Percentiles rank a stretch among this genome's conserved stretches.
Evolutionary conservation across 1,140 invertebrate genomes (phyloP).

Genomic region (Lycorma delicatula): DNA sequence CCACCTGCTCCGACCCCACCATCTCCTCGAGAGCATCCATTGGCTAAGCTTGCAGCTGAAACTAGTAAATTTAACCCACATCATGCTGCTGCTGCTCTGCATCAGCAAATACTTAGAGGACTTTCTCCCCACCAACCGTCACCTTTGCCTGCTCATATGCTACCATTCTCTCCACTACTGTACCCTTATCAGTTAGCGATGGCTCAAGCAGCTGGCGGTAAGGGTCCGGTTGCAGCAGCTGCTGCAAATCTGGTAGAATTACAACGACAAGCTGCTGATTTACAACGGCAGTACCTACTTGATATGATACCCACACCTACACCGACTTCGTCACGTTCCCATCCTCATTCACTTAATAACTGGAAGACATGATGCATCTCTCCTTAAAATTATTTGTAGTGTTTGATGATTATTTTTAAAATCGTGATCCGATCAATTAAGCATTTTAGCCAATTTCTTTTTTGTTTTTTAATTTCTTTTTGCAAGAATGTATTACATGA

Average conservation of each 20-base stretch:
- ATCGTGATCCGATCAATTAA: background rate
- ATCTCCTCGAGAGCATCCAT: slow-evolving; percentile 33
- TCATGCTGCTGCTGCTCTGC: slow-evolving; percentile 68
- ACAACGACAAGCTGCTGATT: slow-evolving; percentile 69
- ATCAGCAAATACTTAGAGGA: slow-evolving; percentile 55
- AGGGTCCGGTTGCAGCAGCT: slow-evolving; percentile 37
- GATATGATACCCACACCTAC: slow-evolving; percentile 77
- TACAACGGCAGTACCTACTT: slow-evolving; percentile 90
- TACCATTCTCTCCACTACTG: slow-evolving; percentile 73
- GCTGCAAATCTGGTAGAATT: slow-evolving; percentile 57
- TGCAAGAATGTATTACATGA: background rate
- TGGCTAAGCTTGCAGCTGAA: slow-evolving; percentile 43
- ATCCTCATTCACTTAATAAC: slow-evolving; percentile 18
- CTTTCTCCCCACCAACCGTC: slow-evolving; percentile 36
- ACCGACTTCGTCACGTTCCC: slow-evolving; percentile 7
- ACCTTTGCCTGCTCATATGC: slow-evolving; percentile 64
- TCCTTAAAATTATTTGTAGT: background rate
- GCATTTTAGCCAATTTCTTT: background rate
- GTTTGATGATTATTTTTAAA: background rate
- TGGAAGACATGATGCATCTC: slow-evolving; percentile 24
- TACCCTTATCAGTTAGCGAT: slow-evolving; percentile 80
- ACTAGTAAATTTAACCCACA: slow-evolving; percentile 55
- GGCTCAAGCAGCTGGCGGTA: slow-evolving; percentile 51
- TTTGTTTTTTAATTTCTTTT: background rate
- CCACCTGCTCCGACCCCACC: slow-evolving; percentile 40